Base-by-base conservation (phyloP, 2,888 invertebrate genomes). In the Entomobrya proxima region DNA sequence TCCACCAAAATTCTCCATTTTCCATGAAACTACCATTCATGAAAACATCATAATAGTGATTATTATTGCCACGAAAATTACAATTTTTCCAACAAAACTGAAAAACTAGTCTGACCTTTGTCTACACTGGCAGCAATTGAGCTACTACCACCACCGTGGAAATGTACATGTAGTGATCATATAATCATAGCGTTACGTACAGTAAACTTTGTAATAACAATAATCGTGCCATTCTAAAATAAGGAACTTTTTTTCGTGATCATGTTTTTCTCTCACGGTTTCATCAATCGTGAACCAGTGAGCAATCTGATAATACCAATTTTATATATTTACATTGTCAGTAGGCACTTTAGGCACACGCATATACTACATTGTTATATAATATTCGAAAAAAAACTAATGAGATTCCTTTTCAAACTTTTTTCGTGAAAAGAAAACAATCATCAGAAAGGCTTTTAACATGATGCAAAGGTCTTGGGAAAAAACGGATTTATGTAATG, bases 191-290 rank as follows among this genome's bases (percentile, higher is more conserved):
- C 6, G 50, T 47, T 24, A 32, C 37, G 18, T 37, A 44, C 21
- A 61, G 58, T 77, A 27, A 64, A 64, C 32, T 40, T 37, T 44
- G 44, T 9, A 55, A 58, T 24, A 44, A 58, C 61, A 58, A 24
- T 44, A 58, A 37, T 69, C 69, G 69, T 69, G 69, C 47, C 30
- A 58, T 9, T 30, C 24, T 55, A 15, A 76, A 58, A 55, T 11
- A 72, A 40, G 35, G 32, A n/a, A 13, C 21, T 55, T 24, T 47
- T 84, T 83, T 84, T 84, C 84, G 84, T 84, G 84, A 84, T 78
- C 84, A 77, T 84, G 77, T 84, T 77, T 69, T 77, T 78, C 84
- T 84, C 84, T 84, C 84, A 84, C 84, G 84, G 84, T 84, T 58
- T 50, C 30, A 58, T 61, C 27, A 35, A 82, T 35, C 74, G 74